Conservation (phyloP, 2,113 vertebrate genomes). For the Pogonocichla stellata region DNA sequence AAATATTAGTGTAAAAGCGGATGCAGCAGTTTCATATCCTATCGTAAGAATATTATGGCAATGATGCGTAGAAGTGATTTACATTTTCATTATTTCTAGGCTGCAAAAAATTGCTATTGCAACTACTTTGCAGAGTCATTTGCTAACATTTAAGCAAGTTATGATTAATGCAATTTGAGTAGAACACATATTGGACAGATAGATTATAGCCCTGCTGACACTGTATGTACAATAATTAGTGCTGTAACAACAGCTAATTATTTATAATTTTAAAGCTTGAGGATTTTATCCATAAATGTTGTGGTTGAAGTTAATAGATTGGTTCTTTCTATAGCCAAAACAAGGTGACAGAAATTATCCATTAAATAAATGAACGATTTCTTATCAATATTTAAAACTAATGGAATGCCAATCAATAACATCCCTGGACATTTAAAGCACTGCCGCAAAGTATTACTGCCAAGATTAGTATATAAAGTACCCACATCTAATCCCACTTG, state of each 20-base stretch:
- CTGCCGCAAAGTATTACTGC: background rate
- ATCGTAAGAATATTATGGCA: conserved; percentile 1
- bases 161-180: conserved; percentile 58
- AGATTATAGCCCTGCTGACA: conserved; percentile 59
- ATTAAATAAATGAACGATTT: conserved; percentile 10
- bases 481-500: background rate
- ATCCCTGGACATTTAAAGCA: background rate
- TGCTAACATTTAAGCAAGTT: conserved; percentile 60
- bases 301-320: conserved; percentile 5
- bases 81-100: conserved; percentile 62
- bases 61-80: conserved; percentile 56
- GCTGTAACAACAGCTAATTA: conserved; percentile 56
- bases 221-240: conserved; percentile 50
- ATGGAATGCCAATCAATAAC: conserved; percentile 18
- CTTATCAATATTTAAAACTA: conserved; percentile 58
- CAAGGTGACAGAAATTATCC: background rate
- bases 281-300: conserved; percentile 48
- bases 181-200: conserved; percentile 59
- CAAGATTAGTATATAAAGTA: conserved; percentile 26
- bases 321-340: background rate
- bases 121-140: conserved; percentile 41
- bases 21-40: conserved; percentile 35
- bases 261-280: conserved; percentile 60
- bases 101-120: conserved; percentile 1
- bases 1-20: conserved; percentile 1